Conservation (phyloP, 2,797 vertebrate genomes). For the Eulemur rubriventer region DNA sequence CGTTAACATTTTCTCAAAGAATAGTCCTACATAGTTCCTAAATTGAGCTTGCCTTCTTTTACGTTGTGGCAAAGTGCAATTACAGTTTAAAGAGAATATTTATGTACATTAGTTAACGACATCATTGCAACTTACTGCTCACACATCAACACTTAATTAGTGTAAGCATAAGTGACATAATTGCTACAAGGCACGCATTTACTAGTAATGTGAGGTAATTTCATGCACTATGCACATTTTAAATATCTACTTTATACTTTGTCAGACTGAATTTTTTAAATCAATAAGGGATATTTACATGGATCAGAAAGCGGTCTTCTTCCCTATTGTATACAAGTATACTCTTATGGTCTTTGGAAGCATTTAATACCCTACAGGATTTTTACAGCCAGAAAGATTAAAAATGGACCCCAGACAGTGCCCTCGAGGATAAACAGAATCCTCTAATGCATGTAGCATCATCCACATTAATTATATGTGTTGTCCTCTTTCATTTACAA, state of each 20-base stretch:
- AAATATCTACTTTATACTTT: constrained; percentile 86
- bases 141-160: constrained; percentile 91
- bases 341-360: constrained; percentile 1
- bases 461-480: constrained; percentile 20
- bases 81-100: constrained; percentile 89
- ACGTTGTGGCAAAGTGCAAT: constrained; percentile 86
- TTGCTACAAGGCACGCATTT: constrained; percentile 89
- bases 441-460: not conserved
- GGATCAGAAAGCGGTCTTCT: constrained; percentile 75
- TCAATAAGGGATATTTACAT: constrained; percentile 82
- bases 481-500: constrained; percentile 48
- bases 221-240: constrained; percentile 88
- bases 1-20: constrained; percentile 68
- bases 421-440: not conserved
- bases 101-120: constrained; percentile 90
- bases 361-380: not conserved
- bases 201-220: constrained; percentile 89
- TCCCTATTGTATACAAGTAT: constrained; percentile 53
- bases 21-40: constrained; percentile 67
- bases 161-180: constrained; percentile 90
- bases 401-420: not conserved
- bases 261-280: constrained; percentile 83
- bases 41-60: constrained; percentile 79
- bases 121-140: constrained; percentile 88
- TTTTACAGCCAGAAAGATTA: constrained; percentile 46